Evolutionary conservation across 2,113 vertebrate species (phyloP).

Genomic region (Shinisaurus crocodilurus): DNA sequence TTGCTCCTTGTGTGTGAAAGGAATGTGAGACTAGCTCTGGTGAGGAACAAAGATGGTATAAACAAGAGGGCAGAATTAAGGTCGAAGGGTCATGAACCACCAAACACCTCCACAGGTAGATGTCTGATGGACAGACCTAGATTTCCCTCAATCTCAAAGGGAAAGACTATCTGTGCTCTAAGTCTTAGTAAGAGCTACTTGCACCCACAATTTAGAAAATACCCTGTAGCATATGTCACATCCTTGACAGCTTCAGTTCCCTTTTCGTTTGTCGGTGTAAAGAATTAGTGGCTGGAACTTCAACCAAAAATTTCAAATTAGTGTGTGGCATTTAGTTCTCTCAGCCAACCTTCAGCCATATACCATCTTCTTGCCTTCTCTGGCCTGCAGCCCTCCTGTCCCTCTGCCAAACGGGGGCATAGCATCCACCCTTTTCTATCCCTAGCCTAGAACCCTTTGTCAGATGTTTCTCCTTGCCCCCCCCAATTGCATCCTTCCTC

Average conservation of each 20-base stretch:
- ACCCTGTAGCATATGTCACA: background rate
- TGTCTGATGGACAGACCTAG: background rate
- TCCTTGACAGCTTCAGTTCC: background rate
- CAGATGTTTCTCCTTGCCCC: background rate
- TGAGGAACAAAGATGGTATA: background rate
- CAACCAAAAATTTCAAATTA: background rate
- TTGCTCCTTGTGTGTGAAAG: background rate
- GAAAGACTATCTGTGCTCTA: background rate
- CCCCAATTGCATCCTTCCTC: background rate
- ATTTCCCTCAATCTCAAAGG: background rate
- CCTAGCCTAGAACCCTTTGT: background rate
- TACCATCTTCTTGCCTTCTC: background rate
- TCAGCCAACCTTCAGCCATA: background rate
- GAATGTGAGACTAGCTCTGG: background rate
- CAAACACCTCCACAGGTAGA: background rate
- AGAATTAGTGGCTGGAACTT: background rate
- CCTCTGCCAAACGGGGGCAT: background rate
- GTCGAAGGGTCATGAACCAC: background rate
- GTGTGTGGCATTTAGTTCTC: background rate
- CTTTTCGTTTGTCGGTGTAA: background rate
- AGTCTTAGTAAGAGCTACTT: background rate
- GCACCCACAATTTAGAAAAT: background rate
- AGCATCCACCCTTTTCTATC: background rate
- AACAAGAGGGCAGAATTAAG: background rate
- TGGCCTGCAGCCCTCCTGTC: background rate